Evolutionary conservation across 2,797 vertebrate genomes (phyloP), one percentile per base, ranked within the genome.

Genomic region (Eulemur mongoz): DNA sequence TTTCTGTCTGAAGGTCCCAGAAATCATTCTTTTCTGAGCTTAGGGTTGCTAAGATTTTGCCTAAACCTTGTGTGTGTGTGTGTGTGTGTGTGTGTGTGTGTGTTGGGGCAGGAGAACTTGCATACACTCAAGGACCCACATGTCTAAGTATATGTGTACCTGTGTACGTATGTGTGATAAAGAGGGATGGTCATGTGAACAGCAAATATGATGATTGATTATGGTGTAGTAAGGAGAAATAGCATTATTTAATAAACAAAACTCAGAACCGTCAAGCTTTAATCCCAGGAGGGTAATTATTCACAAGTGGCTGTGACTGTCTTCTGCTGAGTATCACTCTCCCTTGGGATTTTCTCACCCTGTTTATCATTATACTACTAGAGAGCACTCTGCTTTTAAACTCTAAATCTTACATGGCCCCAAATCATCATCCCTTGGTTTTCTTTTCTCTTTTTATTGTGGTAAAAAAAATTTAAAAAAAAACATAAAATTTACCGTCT

Each of bases 251-350:
- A 78, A 57, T 59, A 38, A 89, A 4, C 17, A 76, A 57, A 83
- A 76, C 70, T 61, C 57, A 48, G 75, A 87, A 35, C 75, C 22
- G 0, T 38, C 83, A 70, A 69, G 43, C n/a, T n/a, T 70, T 78
- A 89, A 48, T 89, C 90, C 79, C 63, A 79, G 14, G 27, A 94
- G 43, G n/a, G 52, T 52, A 45, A 69, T 94, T 91, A 52, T 92
- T 93, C 83, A 63, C 20, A 73, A 76, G 50, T 52, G 61, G 20
- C 59, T 76, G 15, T 89, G 35, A n/a, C 57, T 78, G 43, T 65
- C 23, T 45, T 84, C 88, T 50, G 4, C 83, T 52, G 57, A 43
- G 65, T 88, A 72, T 67, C 23, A 95, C 50, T 61, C 43, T 69
- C 23, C 69, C 50, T 89, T 45, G 75, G 40, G 63, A 85, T 86